These are phyloP conservation scores for Acipenser ruthenus DNA, from an alignment of 2,797 vertebrate species.

Conservation along the genomic window DNA sequence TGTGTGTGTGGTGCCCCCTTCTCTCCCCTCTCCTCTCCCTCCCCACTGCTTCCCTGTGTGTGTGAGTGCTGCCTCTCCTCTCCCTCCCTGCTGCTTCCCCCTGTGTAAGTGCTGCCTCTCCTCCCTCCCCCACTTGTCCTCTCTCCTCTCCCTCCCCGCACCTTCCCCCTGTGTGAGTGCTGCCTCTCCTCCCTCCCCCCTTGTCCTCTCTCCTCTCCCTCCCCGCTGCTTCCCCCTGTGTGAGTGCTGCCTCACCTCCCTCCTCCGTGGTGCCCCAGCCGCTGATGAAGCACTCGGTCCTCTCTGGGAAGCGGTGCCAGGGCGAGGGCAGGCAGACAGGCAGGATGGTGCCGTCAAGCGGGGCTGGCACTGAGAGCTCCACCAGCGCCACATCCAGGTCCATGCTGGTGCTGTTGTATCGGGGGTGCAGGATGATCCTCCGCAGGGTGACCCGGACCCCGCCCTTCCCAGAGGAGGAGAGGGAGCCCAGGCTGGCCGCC, in stretches of 20 bases:
- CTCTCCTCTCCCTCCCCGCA: too few relatives aligned
- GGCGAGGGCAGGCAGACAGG: slow-evolving; percentile 79
- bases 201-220: too few relatives aligned
- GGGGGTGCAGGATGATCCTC: slow-evolving; percentile 74
- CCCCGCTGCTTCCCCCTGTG: too few relatives aligned
- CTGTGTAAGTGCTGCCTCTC: too few relatives aligned
- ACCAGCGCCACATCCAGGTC: slow-evolving; percentile 83
- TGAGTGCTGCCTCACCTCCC: slow-evolving; percentile 62
- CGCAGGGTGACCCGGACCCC: slow-evolving; percentile 73
- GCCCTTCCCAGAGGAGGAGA: slow-evolving; percentile 68
- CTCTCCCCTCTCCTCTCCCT: neutral
- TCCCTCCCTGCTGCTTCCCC: too few relatives aligned
- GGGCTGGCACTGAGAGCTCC: slow-evolving; percentile 63
- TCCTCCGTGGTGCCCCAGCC: slow-evolving; percentile 89
- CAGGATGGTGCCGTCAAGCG: slow-evolving; percentile 67
- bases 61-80: too few relatives aligned
- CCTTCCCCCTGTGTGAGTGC: too few relatives aligned
- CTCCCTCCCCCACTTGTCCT: too few relatives aligned
- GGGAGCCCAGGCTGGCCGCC: slow-evolving; percentile 80
- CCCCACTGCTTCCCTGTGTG: too few relatives aligned
- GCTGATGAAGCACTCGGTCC: slow-evolving; percentile 75
- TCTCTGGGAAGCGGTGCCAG: slow-evolving; percentile 59
- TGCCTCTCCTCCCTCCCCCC: too few relatives aligned
- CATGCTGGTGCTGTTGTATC: slow-evolving; percentile 81
- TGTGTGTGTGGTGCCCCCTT: neutral